These are phyloP conservation scores for Pseudopipra pipra DNA, from an alignment of 2,113 vertebrate genomes.

Conservation along the genomic window DNA sequence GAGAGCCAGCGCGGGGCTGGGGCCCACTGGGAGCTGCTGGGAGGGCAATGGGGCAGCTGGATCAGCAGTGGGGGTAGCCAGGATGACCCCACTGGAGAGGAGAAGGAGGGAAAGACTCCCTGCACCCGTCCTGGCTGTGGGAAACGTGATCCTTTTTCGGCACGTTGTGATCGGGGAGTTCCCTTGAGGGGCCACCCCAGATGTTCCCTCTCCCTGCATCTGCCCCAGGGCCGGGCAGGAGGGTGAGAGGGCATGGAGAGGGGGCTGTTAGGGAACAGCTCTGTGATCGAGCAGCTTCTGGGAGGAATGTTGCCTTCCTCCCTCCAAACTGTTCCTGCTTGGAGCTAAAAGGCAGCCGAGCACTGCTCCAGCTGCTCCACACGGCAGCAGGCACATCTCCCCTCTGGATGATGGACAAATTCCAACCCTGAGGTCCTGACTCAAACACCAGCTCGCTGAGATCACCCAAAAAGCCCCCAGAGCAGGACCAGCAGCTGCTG, in stretches of 20 bases:
- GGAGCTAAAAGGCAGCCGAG: background rate
- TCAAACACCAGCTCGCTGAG: too few species aligned
- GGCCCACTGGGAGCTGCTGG: background rate
- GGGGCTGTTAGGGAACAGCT: background rate
- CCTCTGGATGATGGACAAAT: background rate
- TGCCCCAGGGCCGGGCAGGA: background rate
- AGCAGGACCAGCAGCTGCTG: background rate
- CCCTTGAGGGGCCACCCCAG: background rate
- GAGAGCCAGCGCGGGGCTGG: background rate
- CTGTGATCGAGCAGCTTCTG: accelerated
- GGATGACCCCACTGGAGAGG: background rate
- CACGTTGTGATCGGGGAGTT: accelerated
- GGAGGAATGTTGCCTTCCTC: background rate
- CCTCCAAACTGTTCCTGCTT: accelerated
- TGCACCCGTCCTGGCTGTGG: accelerated
- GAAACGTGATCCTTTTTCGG: accelerated
- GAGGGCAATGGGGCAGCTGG: background rate
- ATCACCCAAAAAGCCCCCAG: background rate
- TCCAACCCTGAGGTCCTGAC: background rate
- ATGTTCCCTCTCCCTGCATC: background rate
- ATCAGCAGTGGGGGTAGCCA: background rate
- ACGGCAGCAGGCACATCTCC: accelerated
- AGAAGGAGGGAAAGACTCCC: background rate
- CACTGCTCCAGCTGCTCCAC: background rate
- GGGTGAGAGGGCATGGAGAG: background rate